These are phyloP conservation scores for Smutsia temminckii DNA, from an alignment of 2,797 vertebrate genomes.

Conservation along the genomic window DNA sequence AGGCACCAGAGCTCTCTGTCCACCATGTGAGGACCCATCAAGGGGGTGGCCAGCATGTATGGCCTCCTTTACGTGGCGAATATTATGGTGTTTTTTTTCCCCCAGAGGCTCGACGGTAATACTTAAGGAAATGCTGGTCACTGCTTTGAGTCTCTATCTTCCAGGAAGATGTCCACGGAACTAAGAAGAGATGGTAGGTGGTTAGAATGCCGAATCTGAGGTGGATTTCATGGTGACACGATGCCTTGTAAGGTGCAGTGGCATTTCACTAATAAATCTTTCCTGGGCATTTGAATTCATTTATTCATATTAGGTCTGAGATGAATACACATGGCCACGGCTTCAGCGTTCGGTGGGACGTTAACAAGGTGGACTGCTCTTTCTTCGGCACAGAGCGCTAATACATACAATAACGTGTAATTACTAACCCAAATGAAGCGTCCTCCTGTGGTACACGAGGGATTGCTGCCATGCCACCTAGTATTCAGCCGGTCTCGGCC, in stretches of 20 bases:
- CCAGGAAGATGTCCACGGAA: no score
- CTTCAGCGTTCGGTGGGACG: not conserved
- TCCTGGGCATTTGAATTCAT: not conserved
- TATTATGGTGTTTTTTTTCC: no score
- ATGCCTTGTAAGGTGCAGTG: not conserved
- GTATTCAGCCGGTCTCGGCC: accelerated
- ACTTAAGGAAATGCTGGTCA: no score
- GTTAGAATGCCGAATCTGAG: no score
- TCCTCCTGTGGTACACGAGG: not conserved
- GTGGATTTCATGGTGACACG: not conserved
- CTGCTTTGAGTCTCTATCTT: no score
- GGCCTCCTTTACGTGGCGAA: no score
- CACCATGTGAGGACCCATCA: no score
- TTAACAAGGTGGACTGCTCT: no score
- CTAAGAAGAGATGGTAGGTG: accelerated
- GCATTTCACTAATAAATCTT: not conserved
- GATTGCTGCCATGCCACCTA: not conserved
- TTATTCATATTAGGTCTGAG: not conserved
- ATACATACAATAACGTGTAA: not conserved
- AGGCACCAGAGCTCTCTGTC: no score
- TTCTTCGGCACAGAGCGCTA: not conserved
- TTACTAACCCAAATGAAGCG: not conserved
- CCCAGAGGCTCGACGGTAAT: no score
- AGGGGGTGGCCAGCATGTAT: no score
- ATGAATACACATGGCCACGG: not conserved